Base-by-base conservation (phyloP, 2,113 vertebrate species). In the Petaurus breviceps region DNA sequence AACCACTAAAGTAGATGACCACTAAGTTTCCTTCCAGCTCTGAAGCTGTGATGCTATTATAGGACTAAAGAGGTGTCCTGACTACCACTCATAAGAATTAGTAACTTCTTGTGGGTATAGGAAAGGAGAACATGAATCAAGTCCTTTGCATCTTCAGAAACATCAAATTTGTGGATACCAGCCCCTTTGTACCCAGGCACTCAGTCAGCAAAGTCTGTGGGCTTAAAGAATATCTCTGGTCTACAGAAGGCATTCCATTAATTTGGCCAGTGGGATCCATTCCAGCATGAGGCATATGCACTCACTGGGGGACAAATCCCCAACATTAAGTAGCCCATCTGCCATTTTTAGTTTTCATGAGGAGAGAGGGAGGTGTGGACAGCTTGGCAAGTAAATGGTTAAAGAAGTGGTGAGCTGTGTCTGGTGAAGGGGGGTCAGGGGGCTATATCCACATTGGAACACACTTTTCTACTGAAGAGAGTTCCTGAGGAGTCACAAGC, bases 281-380 rank as follows among this genome's bases (percentile, higher is more conserved):
- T 94, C 89, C 91, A 95, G 90, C 11, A 47, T n/a, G 91, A 84
- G 54, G 53, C 92, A 47, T 91, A 92, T 23, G 91, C 92, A 90
- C 51, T 95, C 95, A 96, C 95, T 95, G 96, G 91, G 93, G 94
- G 96, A 94, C 89, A 94, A 61, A 90, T 94, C 94, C 96, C 94
- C 26, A 8, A 94, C 16, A 53, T 92, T 89, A 96, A 84, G 90
- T 94, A 92, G 92, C 92, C 90, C 94, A 97, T 94, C 95, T 97
- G 97, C 92, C 94, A 57, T 92, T 93, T 90, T n/a, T 94, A 91
- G 57, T 7, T 90, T 93, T 84, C 96, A 93, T 1, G 8, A 94
- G 91, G 95, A 97, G 91, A 53, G 11, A 31, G 61, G 46, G 43
- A 1, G 92, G 43, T 43, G n/a, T 89, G 57, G 90, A 51, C 53